These are phyloP conservation scores for Osmerus eperlanus DNA, from an alignment of 2,113 vertebrate species.

Conservation along the genomic window DNA sequence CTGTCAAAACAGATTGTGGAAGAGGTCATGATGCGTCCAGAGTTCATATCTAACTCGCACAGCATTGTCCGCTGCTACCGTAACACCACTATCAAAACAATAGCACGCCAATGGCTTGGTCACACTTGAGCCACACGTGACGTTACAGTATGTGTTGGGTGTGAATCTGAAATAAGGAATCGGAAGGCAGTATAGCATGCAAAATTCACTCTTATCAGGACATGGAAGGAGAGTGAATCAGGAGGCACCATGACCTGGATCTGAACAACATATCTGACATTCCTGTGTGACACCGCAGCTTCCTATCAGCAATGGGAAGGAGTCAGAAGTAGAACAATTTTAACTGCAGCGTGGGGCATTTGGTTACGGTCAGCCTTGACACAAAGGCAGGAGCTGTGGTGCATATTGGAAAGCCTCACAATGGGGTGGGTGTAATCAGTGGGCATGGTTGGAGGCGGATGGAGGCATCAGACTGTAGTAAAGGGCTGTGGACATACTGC, in stretches of 20 bases:
- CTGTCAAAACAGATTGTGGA: too few species aligned
- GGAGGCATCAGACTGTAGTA: slow-evolving; percentile 47
- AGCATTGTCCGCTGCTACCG: neutral
- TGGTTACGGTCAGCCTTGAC: slow-evolving; percentile 38
- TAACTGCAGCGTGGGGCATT: slow-evolving; percentile 27
- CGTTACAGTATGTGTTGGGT: too few species aligned
- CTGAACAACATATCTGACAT: too few species aligned
- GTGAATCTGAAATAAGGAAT: too few species aligned
- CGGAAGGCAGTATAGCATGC: too few species aligned
- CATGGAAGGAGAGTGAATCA: too few species aligned
- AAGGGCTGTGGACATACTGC: slow-evolving; percentile 57
- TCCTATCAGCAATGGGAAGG: neutral
- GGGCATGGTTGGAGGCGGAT: slow-evolving; percentile 36
- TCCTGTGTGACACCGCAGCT: too few species aligned
- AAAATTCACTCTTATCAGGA: too few species aligned
- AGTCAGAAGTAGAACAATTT: slow-evolving; percentile 38
- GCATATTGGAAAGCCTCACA: slow-evolving; percentile 46
- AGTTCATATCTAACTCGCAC: neutral
- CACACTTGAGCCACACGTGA: too few species aligned
- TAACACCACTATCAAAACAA: too few species aligned
- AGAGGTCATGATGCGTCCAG: too few species aligned
- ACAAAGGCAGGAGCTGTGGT: slow-evolving; percentile 45
- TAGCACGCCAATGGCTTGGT: too few species aligned
- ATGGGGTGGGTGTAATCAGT: slow-evolving; percentile 43
- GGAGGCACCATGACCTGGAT: neutral